Base-by-base conservation (phyloP, 64 coral and sea anemone species). In the Porites australiensis region DNA sequence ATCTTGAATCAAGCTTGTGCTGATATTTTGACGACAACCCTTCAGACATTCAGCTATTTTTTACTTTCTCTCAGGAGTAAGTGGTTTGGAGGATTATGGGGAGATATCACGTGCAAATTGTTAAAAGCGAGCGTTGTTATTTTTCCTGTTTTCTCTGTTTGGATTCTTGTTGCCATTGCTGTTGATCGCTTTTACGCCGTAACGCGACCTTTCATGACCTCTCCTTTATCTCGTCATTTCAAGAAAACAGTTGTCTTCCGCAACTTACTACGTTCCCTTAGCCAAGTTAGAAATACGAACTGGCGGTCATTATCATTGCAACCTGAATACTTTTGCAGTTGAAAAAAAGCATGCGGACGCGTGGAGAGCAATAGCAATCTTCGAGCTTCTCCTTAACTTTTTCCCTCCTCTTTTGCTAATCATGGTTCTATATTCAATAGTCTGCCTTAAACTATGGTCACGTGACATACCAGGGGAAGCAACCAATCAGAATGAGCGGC, bases 1-100 rank as follows among this genome's bases (percentile, higher is more conserved):
- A 77, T 77, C 55, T 77, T 77, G 8, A 77, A 77, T 6, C 75
- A 77, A 21, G 75, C 75, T 3, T 77, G 48, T 54, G 75, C 49
- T 22, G 75, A 77, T 77, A 50, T 77, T 11, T 22, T 78, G 50
- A 23, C 48, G 9, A 19, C 16, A 22, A 9, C 12, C 7, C 7
- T 57, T 12, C 7, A 57, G 27, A 37, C 27, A 37, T 37, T 37
- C 27, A 37, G 27, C 27, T 37, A 37, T 37, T 37, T 37, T 37
- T 37, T 37, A 37, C 27, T 37, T 37, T 37, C 27, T 37, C 27
- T 37, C 27, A 1, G 27, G 27, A 37, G 27, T 37, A 37, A 37
- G 27, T 37, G 27, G 27, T 37, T 37, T 37, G 27, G 27, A 37
- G 27, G 27, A 37, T 37, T 37, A 37, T 37, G 27, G 27, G 27